These are phyloP conservation scores for Podocnemis expansa DNA, from an alignment of 2,113 vertebrate species.

Conservation along the genomic window DNA sequence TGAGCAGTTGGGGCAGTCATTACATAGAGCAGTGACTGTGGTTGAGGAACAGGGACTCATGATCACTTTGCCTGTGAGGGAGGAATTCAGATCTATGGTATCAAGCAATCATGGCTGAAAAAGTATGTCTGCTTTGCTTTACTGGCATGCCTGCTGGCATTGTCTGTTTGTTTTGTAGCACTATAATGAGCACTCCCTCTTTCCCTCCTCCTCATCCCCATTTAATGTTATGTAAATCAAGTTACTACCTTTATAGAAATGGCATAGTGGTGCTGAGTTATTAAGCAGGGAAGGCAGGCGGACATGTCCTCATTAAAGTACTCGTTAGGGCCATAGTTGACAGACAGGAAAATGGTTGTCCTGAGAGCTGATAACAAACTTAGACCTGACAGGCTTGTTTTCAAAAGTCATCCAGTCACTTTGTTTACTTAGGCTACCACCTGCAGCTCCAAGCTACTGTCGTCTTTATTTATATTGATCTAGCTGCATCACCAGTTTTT, in stretches of 20 bases:
- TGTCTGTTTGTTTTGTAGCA: background rate
- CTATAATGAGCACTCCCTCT: background rate
- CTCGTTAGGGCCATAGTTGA: constrained; percentile 71
- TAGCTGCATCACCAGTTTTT: constrained; percentile 39
- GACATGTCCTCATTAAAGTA: constrained; percentile 44
- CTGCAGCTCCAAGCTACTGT: constrained; percentile 67
- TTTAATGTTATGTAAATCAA: background rate
- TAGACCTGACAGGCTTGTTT: constrained; percentile 67
- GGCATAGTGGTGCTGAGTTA: background rate
- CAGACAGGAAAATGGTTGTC: constrained; percentile 71
- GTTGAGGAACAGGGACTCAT: background rate
- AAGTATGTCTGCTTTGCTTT: background rate
- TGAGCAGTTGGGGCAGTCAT: background rate
- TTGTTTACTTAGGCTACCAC: constrained; percentile 65
- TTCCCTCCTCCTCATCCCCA: background rate
- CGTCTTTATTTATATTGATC: constrained; percentile 61
- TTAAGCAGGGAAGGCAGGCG: constrained; percentile 9
- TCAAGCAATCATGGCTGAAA: background rate
- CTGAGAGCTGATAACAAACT: constrained; percentile 60
- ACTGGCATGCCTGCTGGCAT: background rate
- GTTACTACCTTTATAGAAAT: background rate
- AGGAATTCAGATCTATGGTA: background rate
- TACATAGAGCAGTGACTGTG: background rate
- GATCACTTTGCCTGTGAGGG: rapidly evolving
- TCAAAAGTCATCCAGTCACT: constrained; percentile 64